Evolutionary conservation across 2,888 invertebrate species (phyloP).

Genomic region (Lamellibrachia satsuma): DNA sequence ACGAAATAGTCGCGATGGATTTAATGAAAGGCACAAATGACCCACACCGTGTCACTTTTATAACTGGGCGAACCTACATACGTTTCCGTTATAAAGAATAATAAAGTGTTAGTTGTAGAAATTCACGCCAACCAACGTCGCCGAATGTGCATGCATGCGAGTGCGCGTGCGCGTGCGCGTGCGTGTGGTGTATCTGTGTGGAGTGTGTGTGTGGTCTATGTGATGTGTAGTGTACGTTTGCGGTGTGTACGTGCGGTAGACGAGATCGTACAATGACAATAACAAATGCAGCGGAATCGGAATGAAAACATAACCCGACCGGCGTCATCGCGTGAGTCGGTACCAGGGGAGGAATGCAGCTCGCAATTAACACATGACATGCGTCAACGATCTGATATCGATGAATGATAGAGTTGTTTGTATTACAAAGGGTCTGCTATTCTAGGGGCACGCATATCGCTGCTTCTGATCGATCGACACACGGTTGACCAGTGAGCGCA

Average conservation of each 20-base stretch:
- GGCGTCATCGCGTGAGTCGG: not conserved
- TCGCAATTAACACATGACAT: slow-evolving; percentile 9
- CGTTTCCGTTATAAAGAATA: too few relatives aligned
- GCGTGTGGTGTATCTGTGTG: not conserved
- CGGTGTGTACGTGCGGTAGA: not conserved
- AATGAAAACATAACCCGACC: not conserved
- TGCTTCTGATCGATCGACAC: not conserved
- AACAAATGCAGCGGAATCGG: not conserved
- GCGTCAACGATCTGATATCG: not conserved
- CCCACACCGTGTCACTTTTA: too few relatives aligned
- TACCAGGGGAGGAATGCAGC: not conserved
- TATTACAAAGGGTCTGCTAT: slow-evolving; percentile 2
- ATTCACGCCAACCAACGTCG: not conserved
- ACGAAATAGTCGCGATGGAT: not conserved
- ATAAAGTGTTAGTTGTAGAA: not conserved
- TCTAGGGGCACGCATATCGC: not conserved
- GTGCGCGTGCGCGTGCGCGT: not conserved
- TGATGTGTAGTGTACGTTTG: not conserved
- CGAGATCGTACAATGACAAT: not conserved
- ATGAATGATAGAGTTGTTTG: not conserved
- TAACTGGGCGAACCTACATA: too few relatives aligned
- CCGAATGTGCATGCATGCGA: not conserved
- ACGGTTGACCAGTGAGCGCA: not conserved
- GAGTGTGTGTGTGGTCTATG: not conserved
- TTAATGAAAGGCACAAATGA: too few relatives aligned